Evolutionary conservation across 2,113 vertebrate genomes (phyloP).

Genomic region (Nothoprocta perdicaria): DNA sequence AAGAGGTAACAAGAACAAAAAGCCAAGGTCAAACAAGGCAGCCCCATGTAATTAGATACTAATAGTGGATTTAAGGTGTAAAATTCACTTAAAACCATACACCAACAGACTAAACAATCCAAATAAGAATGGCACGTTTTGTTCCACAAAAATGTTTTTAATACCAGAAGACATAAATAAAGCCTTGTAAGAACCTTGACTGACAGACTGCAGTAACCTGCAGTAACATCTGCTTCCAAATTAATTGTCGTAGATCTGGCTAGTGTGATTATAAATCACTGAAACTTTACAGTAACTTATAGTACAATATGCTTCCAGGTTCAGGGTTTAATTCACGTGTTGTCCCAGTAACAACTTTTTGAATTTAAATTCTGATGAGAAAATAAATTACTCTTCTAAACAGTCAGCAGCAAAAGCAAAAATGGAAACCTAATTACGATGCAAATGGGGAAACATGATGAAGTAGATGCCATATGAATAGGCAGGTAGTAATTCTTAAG

Average conservation of each 20-base stretch:
- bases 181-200: conserved; percentile 68
- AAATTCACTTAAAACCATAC: conserved; percentile 83
- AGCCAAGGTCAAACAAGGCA: conserved; percentile 79
- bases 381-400: neutral
- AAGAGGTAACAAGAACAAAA: conserved; percentile 80
- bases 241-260: conserved; percentile 73
- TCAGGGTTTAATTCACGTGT: neutral
- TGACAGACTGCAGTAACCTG: conserved; percentile 74
- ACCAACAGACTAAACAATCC: conserved; percentile 92
- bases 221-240: conserved; percentile 80
- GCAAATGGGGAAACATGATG: neutral
- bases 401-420: neutral
- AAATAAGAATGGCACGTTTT: conserved; percentile 82
- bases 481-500: neutral
- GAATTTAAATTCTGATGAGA: neutral
- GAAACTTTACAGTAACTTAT: neutral
- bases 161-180: conserved; percentile 85
- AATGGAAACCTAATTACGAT: neutral
- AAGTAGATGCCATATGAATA: neutral
- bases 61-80: conserved; percentile 89
- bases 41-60: conserved; percentile 87
- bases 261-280: conserved; percentile 76
- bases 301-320: neutral
- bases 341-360: neutral
- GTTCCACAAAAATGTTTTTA: conserved; percentile 78